Evolutionary conservation across 1,140 invertebrate genomes (phyloP).

Genomic region (Sycobia sp.): DNA sequence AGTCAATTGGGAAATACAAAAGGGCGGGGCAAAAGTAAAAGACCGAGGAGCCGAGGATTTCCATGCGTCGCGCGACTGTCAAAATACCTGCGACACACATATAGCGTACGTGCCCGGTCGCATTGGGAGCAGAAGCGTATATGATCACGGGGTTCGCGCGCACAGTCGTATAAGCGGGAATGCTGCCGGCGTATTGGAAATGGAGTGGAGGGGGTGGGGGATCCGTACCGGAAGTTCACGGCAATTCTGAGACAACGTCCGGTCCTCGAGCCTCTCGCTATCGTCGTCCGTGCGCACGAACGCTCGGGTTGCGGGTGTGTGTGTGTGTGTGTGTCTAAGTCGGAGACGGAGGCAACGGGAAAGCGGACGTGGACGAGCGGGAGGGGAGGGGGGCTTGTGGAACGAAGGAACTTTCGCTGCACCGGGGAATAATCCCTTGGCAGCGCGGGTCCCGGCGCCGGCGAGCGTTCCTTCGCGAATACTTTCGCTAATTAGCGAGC

Average conservation of each 20-base stretch:
- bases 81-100: neutral
- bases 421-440: neutral
- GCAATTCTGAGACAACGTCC: slow-evolving; percentile 20
- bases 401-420: neutral
- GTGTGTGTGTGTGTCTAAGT: neutral
- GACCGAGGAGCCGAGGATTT: too few relatives aligned
- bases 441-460: neutral
- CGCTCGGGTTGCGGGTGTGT: neutral
- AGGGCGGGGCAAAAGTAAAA: too few relatives aligned
- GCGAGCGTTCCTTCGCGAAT: slow-evolving; percentile 11
- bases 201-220: neutral
- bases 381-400: neutral
- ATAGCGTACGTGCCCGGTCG: too few relatives aligned
- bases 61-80: neutral
- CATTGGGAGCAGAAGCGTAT: too few relatives aligned
- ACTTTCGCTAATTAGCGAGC: slow-evolving; percentile 8
- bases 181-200: neutral
- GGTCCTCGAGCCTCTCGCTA: slow-evolving; percentile 18
- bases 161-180: too few relatives aligned
- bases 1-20: too few relatives aligned
- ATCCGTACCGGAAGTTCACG: slow-evolving; percentile 14
- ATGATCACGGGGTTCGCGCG: too few relatives aligned
- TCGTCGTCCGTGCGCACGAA: too few relatives aligned
- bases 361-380: neutral
- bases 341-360: neutral